Evolutionary conservation across 2,113 vertebrate species (phyloP).

Genomic region (Gracilinanus agilis): DNA sequence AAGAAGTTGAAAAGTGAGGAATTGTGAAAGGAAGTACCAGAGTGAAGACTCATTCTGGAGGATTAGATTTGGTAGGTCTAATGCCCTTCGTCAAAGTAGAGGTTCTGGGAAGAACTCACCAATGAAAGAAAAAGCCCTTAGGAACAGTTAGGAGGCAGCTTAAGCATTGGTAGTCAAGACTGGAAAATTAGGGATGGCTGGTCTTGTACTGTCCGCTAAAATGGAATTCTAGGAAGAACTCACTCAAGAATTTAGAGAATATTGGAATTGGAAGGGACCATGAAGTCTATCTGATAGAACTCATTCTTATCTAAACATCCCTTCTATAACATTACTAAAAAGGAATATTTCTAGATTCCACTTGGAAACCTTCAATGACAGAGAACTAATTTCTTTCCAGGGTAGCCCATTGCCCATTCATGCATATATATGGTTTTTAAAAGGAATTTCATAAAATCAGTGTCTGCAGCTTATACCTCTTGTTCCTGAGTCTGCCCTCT

Average conservation of each 20-base stretch:
- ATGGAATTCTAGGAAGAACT: background rate
- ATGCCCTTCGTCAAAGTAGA: background rate
- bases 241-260: background rate
- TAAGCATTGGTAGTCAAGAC: background rate
- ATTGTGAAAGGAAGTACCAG: background rate
- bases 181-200: background rate
- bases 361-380: background rate
- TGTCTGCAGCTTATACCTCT: background rate
- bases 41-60: background rate
- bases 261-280: background rate
- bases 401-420: background rate
- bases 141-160: background rate
- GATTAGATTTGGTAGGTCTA: background rate
- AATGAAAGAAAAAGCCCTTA: background rate
- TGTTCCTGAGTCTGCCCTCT: background rate
- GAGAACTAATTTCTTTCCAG: background rate
- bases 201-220: background rate
- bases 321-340: background rate
- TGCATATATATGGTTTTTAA: background rate
- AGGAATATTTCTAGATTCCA: background rate
- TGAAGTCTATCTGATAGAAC: background rate
- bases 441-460: background rate
- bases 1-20: background rate
- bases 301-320: background rate
- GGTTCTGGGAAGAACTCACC: background rate